phyloP scores from a whole-genome alignment of 2,113 vertebrate genomes.

The Toxotes chatareus region DNA sequence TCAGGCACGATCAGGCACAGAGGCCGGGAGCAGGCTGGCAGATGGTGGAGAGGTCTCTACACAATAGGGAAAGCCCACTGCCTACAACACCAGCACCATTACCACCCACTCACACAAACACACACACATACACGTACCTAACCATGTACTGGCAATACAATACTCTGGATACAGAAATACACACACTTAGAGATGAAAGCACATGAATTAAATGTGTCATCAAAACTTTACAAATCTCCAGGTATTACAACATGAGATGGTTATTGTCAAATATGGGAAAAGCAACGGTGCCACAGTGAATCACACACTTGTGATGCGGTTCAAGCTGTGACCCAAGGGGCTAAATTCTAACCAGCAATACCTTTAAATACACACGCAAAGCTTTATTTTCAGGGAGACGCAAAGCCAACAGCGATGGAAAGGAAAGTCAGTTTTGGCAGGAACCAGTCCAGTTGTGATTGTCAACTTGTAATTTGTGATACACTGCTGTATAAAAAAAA shows the following conservation, averaged over 20 bases:
- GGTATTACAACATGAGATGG: neutral
- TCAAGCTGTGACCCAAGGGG: neutral
- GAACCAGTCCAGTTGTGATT: too few species aligned
- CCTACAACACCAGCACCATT: slow-evolving; percentile 54
- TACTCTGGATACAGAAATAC: neutral
- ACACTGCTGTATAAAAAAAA: too few species aligned
- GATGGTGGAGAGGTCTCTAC: slow-evolving; percentile 78
- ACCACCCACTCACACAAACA: slow-evolving; percentile 30
- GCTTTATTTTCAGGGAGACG: neutral
- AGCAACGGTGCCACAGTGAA: neutral
- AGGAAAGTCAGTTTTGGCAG: neutral
- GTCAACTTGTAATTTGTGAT: neutral
- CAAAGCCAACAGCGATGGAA: neutral
- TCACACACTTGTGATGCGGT: neutral
- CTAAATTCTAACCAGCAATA: neutral
- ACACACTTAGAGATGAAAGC: neutral
- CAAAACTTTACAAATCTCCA: neutral
- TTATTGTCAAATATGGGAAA: neutral
- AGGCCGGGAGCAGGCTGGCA: slow-evolving; percentile 74
- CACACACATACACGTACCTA: neutral
- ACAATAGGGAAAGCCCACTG: slow-evolving; percentile 76
- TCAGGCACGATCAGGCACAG: slow-evolving; percentile 76
- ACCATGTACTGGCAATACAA: neutral
- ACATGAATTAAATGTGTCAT: neutral
- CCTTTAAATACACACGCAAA: neutral